Percentiles rank a stretch among this genome's conserved stretches.
Conservation (phyloP, 2,113 vertebrate genomes). For the Oceanites oceanicus region DNA sequence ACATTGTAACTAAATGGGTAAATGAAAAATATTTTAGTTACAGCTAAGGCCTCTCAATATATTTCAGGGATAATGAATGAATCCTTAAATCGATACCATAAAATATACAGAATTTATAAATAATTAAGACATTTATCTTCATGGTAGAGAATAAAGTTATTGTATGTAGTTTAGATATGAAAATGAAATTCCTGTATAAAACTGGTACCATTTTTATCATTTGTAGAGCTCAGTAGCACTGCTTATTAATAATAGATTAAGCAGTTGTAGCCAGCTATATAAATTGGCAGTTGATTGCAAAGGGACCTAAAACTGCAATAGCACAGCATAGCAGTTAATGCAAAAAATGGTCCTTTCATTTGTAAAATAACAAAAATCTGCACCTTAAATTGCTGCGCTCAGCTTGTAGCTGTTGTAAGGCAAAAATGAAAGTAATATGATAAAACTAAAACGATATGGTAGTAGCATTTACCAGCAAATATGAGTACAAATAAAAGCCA, state of each 20-base stretch:
- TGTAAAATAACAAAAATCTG: slow-evolving; percentile 67
- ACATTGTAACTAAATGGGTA: slow-evolving; percentile 64
- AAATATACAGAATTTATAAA: slow-evolving; percentile 70
- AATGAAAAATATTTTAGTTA: slow-evolving; percentile 71
- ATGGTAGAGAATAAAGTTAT: slow-evolving; percentile 65
- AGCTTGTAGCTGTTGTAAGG: slow-evolving; percentile 53
- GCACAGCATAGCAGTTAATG: slow-evolving; percentile 61
- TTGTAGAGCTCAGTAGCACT: slow-evolving; percentile 64
- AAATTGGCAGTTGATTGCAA: slow-evolving; percentile 72
- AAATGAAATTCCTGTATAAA: slow-evolving; percentile 71
- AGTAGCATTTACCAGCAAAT: slow-evolving; percentile 33
- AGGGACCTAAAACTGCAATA: slow-evolving; percentile 61
- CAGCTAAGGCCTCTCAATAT: slow-evolving; percentile 51
- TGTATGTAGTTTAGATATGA: slow-evolving; percentile 64
- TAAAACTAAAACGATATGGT: slow-evolving; percentile 17
- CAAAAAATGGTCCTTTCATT: slow-evolving; percentile 59
- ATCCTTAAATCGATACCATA: slow-evolving; percentile 59
- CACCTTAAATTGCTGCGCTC: slow-evolving; percentile 53
- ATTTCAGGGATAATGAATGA: slow-evolving; percentile 66
- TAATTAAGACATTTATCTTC: slow-evolving; percentile 74
- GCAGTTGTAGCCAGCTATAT: slow-evolving; percentile 69
- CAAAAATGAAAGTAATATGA: slow-evolving; percentile 52
- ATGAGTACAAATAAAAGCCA: neutral
- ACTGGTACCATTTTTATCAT: slow-evolving; percentile 68
- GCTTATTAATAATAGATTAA: slow-evolving; percentile 76